Evolutionary conservation across 1,140 invertebrate species (phyloP).

Genomic region (Bombus superbus): DNA sequence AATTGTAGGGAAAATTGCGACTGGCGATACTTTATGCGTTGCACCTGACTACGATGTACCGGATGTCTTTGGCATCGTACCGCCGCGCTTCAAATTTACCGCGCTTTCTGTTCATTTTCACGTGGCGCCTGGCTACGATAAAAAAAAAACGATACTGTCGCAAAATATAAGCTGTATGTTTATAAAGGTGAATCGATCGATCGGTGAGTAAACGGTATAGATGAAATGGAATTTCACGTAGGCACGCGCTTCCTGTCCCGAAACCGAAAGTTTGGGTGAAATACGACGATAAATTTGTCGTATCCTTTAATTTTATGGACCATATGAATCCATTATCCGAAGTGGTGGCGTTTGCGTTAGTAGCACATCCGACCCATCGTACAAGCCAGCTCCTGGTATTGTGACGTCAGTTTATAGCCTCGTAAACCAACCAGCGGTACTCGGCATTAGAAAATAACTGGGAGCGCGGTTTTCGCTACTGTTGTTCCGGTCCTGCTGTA

Average conservation of each 20-base stretch:
- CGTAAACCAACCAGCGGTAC: slow-evolving; percentile 77
- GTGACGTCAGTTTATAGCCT: slow-evolving; percentile 81
- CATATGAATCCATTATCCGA: slow-evolving; percentile 80
- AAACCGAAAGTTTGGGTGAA: slow-evolving; percentile 58
- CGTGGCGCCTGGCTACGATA: neutral
- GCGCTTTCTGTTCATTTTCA: slow-evolving; percentile 15
- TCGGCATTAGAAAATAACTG: slow-evolving; percentile 78
- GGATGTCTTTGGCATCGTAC: slow-evolving; percentile 29
- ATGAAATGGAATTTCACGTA: neutral
- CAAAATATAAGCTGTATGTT: neutral
- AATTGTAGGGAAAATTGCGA: slow-evolving; percentile 48
- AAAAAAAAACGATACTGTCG: neutral
- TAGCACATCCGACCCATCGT: slow-evolving; percentile 46
- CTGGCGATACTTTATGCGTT: slow-evolving; percentile 26
- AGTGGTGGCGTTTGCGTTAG: slow-evolving; percentile 78
- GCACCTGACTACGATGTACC: slow-evolving; percentile 65
- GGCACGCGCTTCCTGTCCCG: slow-evolving; percentile 32
- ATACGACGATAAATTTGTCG: slow-evolving; percentile 80
- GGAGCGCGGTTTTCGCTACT: slow-evolving; percentile 42
- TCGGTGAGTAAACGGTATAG: neutral
- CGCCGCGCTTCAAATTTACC: slow-evolving; percentile 14
- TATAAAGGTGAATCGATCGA: neutral
- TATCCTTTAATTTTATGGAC: slow-evolving; percentile 80
- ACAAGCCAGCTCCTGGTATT: slow-evolving; percentile 67
- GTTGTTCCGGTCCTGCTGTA: slow-evolving; percentile 46